Percentiles rank a stretch among this genome's conserved stretches.
Evolutionary conservation across 2,888 invertebrate genomes (phyloP).

Genomic region (Xestia rhomboidea): DNA sequence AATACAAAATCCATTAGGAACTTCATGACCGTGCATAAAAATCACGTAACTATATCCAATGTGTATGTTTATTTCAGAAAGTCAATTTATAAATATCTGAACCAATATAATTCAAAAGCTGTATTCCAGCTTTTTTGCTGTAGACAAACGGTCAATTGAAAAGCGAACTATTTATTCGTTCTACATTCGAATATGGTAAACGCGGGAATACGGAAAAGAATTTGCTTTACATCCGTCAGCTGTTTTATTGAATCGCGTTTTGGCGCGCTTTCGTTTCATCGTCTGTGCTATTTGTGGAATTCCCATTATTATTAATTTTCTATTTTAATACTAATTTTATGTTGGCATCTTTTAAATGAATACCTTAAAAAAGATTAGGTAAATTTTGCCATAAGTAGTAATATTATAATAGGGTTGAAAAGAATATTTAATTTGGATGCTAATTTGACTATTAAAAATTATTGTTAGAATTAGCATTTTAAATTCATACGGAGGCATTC

Average conservation of each 20-base stretch:
- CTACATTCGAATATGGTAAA: constrained; percentile 17
- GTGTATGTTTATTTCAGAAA: background rate
- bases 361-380: background rate
- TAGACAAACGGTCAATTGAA: constrained; percentile 24
- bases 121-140: constrained; percentile 1
- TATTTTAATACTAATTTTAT: background rate
- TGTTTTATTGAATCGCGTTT: constrained; percentile 14
- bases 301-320: background rate
- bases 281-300: background rate
- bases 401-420: constrained; percentile 10
- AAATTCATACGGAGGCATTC: constrained; percentile 23
- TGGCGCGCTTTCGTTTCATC: background rate
- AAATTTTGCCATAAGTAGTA: constrained; percentile 13
- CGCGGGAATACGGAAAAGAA: constrained; percentile 19
- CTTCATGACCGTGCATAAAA: background rate
- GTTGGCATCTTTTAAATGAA: background rate
- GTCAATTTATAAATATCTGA: background rate
- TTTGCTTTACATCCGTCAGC: constrained; percentile 15
- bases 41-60: background rate
- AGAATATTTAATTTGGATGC: constrained; percentile 29
- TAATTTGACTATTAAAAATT: constrained; percentile 36
- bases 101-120: constrained; percentile 20
- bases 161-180: constrained; percentile 23
- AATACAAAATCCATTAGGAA: background rate
- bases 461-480: constrained; percentile 45